Evolutionary conservation across 2,113 vertebrate genomes (phyloP), one percentile per base, ranked within the genome.

Genomic region (Conger conger): DNA sequence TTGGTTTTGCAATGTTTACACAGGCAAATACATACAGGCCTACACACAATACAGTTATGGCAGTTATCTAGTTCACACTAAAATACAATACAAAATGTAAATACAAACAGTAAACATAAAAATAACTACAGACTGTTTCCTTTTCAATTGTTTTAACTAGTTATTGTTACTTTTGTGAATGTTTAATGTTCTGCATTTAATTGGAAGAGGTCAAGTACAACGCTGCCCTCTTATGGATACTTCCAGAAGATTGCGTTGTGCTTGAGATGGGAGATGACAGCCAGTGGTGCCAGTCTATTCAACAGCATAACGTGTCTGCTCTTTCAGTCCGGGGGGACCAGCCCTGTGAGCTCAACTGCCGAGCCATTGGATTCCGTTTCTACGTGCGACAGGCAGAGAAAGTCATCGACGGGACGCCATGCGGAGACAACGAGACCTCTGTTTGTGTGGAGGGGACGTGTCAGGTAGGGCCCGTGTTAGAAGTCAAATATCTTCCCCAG

Each of bases 311-410:
- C 35, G 9, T 83, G 33, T 36, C 37, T 85, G 79, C 60, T 76
- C 30, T 79, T 80, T 0, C 86, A 97, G 97, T 95, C 85, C 96
- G 96, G 45, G 95, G 90, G 9, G 95, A 93, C 40, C 96, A 97
- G 87, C 96, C 95, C 37, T 99, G 98, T 63, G 96, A 98, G 84
- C 94, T 99, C 83, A 97, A 97, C 89, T 99, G 98, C 89, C 95
- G 97, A 0, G 98, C 98, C 0, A 91, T 94, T 3, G 98, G 98
- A 27, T 98, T 97, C 93, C 95, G 97, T 1, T 99, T 99, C 94
- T 99, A 99, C 0, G 97, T 99, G 18, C 93, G 95, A 4, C 96
- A 97, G 87, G 92, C 98, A 0, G 97, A 97, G 79, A 94, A 90
- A 33, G 97, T 97, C 86, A 97, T 95, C 0, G 97, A 99, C 0